Conservation (phyloP, 2,113 vertebrate genomes). For the Plestiodon gilberti region DNA sequence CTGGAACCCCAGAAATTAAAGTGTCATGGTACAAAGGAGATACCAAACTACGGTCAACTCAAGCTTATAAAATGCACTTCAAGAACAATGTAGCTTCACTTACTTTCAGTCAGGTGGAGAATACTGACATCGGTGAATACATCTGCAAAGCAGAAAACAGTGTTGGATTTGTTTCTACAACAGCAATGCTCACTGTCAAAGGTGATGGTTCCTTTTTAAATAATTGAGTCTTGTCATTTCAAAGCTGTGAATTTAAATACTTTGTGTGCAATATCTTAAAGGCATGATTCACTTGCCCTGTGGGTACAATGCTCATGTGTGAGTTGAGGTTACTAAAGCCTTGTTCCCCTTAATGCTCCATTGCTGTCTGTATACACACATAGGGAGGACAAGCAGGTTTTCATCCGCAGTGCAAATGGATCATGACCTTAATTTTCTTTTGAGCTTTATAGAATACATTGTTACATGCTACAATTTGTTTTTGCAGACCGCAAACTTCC, state of each 20-base stretch:
- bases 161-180: constrained; percentile 87
- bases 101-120: constrained; percentile 86
- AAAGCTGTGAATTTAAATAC: background rate
- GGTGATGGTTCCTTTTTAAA: constrained; percentile 79
- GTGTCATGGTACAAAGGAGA: constrained; percentile 98
- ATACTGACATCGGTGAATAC: constrained; percentile 90
- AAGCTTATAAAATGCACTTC: constrained; percentile 90
- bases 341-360: background rate
- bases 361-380: background rate
- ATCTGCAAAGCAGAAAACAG: constrained; percentile 94
- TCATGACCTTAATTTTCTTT: background rate
- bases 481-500: constrained; percentile 93
- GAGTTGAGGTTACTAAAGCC: background rate
- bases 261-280: background rate
- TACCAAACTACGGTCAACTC: constrained; percentile 91
- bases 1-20: constrained; percentile 94
- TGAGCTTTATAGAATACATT: background rate
- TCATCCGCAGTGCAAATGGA: background rate
- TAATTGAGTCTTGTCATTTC: background rate
- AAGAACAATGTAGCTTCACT: constrained; percentile 88
- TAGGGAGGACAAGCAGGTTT: background rate
- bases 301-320: background rate
- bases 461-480: constrained; percentile 47
- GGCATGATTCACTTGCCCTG: background rate
- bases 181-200: constrained; percentile 85